Conservation (phyloP, 2,797 vertebrate genomes). For the Malurus leucopterus region DNA sequence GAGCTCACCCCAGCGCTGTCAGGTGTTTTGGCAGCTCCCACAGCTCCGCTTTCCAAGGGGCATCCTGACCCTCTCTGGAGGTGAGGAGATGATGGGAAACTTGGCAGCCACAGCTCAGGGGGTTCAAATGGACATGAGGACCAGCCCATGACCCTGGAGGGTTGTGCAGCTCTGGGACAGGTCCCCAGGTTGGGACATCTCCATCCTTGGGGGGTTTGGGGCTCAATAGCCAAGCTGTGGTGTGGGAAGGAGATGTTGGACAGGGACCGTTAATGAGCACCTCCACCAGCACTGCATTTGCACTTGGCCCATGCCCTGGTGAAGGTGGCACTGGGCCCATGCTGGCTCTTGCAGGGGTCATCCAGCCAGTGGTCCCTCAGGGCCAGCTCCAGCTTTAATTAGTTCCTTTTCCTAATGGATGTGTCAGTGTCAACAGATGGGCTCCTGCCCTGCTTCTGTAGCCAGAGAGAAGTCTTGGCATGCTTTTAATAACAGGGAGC, state of each 20-base stretch:
- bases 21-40: neutral
- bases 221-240: rapidly evolving
- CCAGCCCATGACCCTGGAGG: neutral
- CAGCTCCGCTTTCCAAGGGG: neutral
- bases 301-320: neutral
- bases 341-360: neutral
- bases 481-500: neutral
- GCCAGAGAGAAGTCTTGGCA: neutral
- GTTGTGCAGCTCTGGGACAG: neutral
- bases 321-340: neutral
- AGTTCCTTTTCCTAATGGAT: neutral
- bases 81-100: neutral
- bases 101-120: neutral
- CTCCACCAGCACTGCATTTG: neutral
- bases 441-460: neutral
- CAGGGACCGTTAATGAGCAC: neutral
- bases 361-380: neutral
- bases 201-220: rapidly evolving
- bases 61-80: neutral
- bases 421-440: neutral
- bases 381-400: neutral
- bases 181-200: neutral
- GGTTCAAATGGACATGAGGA: rapidly evolving
- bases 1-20: rapidly evolving
- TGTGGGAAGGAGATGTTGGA: neutral